phyloP scores from a whole-genome alignment of 2,888 invertebrate species.

The Diplolepis rosae region DNA sequence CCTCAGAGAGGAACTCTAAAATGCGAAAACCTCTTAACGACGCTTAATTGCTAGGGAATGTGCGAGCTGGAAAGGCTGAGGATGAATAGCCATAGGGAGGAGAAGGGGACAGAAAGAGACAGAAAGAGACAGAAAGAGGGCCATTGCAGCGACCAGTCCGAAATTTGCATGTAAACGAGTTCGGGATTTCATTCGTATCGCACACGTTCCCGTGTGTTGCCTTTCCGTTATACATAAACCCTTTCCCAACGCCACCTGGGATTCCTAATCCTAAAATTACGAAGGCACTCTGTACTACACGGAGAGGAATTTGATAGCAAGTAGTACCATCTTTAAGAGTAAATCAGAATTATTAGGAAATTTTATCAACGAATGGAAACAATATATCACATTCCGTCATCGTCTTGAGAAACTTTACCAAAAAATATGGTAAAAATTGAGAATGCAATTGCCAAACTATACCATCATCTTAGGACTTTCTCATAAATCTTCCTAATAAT shows the following conservation, averaged over 20 bases:
- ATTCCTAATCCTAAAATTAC: conserved; percentile 28
- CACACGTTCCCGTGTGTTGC: conserved; percentile 24
- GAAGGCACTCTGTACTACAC: background rate
- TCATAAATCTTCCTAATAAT: no score
- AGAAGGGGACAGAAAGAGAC: conserved; percentile 34
- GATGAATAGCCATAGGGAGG: conserved; percentile 31
- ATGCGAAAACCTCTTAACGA: conserved; percentile 60
- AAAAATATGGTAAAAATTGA: no score
- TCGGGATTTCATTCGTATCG: conserved; percentile 61
- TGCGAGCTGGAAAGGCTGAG: conserved; percentile 41
- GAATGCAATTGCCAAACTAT: no score
- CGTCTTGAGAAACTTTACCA: no score
- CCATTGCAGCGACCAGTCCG: conserved; percentile 39
- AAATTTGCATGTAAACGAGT: conserved; percentile 68
- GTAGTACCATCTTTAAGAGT: no score
- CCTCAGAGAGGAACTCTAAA: conserved; percentile 46
- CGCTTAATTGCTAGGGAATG: conserved; percentile 59
- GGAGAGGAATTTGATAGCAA: no score
- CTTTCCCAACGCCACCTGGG: conserved; percentile 26
- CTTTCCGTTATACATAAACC: conserved; percentile 20
- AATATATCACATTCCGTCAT: no score
- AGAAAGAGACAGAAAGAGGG: conserved; percentile 34
- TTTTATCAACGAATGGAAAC: no score
- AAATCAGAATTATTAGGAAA: no score
- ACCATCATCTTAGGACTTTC: no score